A percentile compares a stretch with the other conserved stretches of the same genome.
Evolutionary conservation across 2,888 invertebrate species (phyloP).

Genomic region (Diarsia mendica): DNA sequence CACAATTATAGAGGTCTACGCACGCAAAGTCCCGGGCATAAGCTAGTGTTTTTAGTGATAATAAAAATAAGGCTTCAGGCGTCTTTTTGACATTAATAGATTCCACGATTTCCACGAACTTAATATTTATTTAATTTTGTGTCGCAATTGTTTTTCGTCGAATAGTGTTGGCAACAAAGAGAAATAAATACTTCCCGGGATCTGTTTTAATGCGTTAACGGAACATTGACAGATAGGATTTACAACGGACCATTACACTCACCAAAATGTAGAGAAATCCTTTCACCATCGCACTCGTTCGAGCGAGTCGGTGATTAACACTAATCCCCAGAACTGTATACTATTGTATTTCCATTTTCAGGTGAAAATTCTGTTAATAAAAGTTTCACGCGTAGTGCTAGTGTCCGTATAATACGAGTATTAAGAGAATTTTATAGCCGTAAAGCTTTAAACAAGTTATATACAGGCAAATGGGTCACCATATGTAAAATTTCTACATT

Average conservation of each 20-base stretch:
- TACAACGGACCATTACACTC: constrained; percentile 47
- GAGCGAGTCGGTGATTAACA: constrained; percentile 30
- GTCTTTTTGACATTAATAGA: not conserved
- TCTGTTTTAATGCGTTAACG: constrained; percentile 44
- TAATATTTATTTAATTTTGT: not conserved
- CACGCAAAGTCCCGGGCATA: too few relatives aligned
- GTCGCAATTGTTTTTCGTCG: constrained; percentile 7
- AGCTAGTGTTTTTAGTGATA: not conserved
- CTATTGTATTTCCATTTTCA: constrained; percentile 17
- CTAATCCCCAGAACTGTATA: constrained; percentile 29
- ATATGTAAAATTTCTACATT: not conserved
- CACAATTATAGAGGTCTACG: too few relatives aligned
- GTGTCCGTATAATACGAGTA: not conserved
- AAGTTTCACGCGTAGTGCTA: constrained; percentile 5
- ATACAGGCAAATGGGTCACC: not conserved
- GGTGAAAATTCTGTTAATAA: constrained; percentile 15
- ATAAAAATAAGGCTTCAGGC: not conserved
- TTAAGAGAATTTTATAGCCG: not conserved
- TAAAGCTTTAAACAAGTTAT: not conserved
- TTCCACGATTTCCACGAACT: not conserved
- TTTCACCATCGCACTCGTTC: constrained; percentile 25
- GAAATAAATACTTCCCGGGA: constrained; percentile 40
- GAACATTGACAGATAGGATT: constrained; percentile 46
- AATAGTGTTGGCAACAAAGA: constrained; percentile 16
- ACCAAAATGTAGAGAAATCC: constrained; percentile 40